Conservation (phyloP, 2,797 vertebrate genomes). For the Pipistrellus pipistrellus region DNA sequence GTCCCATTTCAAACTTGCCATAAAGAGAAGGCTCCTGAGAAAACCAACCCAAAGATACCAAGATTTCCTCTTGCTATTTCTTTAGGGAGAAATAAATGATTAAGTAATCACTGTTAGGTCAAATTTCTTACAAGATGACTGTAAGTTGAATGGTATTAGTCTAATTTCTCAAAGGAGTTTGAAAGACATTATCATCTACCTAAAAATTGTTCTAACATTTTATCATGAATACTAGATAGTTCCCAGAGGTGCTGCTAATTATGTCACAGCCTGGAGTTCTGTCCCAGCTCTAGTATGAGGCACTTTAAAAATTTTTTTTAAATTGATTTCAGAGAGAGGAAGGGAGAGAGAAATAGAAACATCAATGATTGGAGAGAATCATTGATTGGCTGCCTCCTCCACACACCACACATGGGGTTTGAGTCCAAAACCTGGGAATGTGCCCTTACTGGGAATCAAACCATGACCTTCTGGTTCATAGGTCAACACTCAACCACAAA, state of each 20-base stretch:
- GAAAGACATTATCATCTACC: not conserved
- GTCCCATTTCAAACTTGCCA: not conserved
- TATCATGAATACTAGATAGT: not conserved
- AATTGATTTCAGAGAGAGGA: too few species aligned
- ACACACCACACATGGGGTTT: too few species aligned
- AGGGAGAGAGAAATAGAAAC: too few species aligned
- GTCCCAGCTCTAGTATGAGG: not conserved
- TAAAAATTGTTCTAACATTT: conserved; percentile 30
- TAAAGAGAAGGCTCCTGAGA: not conserved
- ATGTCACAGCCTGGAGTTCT: not conserved
- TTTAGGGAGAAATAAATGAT: not conserved
- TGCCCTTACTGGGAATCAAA: too few species aligned
- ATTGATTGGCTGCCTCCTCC: too few species aligned
- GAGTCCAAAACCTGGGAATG: too few species aligned
- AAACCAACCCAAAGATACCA: conserved; percentile 4
- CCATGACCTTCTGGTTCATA: too few species aligned
- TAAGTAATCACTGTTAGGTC: conserved; percentile 14
- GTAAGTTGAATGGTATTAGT: not conserved
- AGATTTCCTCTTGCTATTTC: not conserved
- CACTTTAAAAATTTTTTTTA: not conserved
- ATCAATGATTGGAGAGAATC: too few species aligned
- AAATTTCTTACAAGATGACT: not conserved
- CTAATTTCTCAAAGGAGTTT: conserved; percentile 44
- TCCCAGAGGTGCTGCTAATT: conserved; percentile 26
- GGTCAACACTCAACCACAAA: not conserved